Conservation (phyloP, 2,888 invertebrate species). For the Galerucella pusilla region DNA sequence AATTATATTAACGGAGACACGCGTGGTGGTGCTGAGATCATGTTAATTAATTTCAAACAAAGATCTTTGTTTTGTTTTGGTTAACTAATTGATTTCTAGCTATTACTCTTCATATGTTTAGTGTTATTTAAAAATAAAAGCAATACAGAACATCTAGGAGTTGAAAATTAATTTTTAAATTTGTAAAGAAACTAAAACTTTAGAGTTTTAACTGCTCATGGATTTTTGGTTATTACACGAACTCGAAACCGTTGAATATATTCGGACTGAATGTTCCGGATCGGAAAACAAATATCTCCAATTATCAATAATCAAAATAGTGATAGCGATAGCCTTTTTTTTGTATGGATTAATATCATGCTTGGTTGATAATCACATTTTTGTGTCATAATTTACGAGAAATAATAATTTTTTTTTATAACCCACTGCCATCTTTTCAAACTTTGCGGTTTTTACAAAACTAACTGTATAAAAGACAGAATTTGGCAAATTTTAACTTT, state of each 20-base stretch:
- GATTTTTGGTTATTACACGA: slow-evolving; percentile 7
- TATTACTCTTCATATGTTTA: slow-evolving; percentile 9
- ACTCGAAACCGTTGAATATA: not conserved
- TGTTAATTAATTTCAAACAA: slow-evolving; percentile 32
- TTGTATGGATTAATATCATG: not conserved
- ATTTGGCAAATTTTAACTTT: too few relatives aligned
- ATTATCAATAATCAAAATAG: slow-evolving; percentile 7
- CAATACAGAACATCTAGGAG: not conserved
- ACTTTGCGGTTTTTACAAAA: not conserved
- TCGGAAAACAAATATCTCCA: slow-evolving; percentile 7
- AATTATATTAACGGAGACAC: slow-evolving; percentile 26
- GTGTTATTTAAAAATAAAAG: not conserved
- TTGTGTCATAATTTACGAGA: not conserved
- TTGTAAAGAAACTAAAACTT: too few relatives aligned
- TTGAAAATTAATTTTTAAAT: not conserved
- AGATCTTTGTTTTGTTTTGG: slow-evolving; percentile 26
- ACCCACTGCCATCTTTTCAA: too few relatives aligned
- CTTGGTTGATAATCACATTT: not conserved
- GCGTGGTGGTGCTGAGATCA: slow-evolving; percentile 24
- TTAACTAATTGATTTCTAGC: slow-evolving; percentile 23
- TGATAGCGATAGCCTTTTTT: not conserved
- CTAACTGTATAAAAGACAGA: too few relatives aligned
- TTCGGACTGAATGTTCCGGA: slow-evolving; percentile 4
- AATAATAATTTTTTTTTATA: not conserved
- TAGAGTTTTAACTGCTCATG: too few relatives aligned